Evolutionary conservation across 2,113 vertebrate species (phyloP).

Genomic region (Pangasianodon gigas): DNA sequence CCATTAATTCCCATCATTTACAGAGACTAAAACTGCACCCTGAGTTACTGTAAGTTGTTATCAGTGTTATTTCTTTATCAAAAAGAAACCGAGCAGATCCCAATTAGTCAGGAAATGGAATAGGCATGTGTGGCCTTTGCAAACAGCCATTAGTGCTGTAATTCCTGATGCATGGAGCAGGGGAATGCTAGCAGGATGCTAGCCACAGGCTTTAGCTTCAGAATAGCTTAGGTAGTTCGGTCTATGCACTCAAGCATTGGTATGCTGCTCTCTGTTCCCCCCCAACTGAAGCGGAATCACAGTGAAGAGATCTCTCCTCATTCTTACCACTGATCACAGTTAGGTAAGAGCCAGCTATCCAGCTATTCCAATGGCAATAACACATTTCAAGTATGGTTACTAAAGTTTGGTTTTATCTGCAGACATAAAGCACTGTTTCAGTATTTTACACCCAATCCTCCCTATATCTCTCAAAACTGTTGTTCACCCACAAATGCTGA

Average conservation of each 20-base stretch:
- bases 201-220: constrained; percentile 40
- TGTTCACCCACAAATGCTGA: not conserved
- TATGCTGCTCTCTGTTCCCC: constrained; percentile 40
- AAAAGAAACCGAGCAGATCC: not conserved
- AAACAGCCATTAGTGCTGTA: not conserved
- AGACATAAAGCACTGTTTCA: not conserved
- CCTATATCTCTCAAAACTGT: not conserved
- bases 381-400: constrained; percentile 33
- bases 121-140: not conserved
- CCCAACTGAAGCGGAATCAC: constrained; percentile 50
- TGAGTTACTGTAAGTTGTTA: constrained; percentile 1
- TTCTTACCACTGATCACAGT: constrained; percentile 14
- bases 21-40: constrained; percentile 1
- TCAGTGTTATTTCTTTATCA: not conserved
- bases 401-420: not conserved
- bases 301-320: constrained; percentile 29
- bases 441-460: not conserved
- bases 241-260: constrained; percentile 42
- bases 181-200: constrained; percentile 23
- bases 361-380: constrained; percentile 16
- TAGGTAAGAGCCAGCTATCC: constrained; percentile 40
- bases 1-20: constrained; percentile 18
- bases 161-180: not conserved
- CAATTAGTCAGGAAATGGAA: not conserved
- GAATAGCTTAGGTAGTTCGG: constrained; percentile 45